phyloP scores from a whole-genome alignment of 2,797 vertebrate species.

The Enteromius argenteus region DNA sequence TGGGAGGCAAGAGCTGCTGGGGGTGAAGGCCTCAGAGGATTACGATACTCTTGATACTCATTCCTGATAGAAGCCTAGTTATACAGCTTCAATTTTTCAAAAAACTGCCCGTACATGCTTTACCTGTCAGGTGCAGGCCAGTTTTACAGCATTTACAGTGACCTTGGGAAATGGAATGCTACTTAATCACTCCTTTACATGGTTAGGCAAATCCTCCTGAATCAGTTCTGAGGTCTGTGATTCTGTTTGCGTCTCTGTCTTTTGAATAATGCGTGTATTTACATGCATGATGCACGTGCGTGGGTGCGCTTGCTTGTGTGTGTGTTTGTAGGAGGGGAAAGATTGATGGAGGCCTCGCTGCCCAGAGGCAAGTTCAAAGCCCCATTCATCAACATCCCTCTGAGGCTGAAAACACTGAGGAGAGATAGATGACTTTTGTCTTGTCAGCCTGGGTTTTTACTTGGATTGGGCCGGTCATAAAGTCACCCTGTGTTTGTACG shows the following conservation, averaged over 20 bases:
- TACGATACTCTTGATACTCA: slow-evolving; percentile 51
- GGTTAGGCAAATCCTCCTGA: neutral
- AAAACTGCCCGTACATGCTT: neutral
- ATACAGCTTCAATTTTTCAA: neutral
- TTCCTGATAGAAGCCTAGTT: slow-evolving; percentile 31
- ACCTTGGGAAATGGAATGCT: slow-evolving; percentile 6
- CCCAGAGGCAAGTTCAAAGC: slow-evolving; percentile 57
- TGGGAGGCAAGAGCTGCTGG: slow-evolving; percentile 22
- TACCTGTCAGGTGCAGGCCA: slow-evolving; percentile 3
- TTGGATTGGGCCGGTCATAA: slow-evolving; percentile 29
- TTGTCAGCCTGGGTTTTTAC: slow-evolving; percentile 41
- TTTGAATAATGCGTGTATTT: slow-evolving; percentile 37
- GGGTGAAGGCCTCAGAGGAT: slow-evolving; percentile 47
- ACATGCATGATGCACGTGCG: slow-evolving; percentile 22
- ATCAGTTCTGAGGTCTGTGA: slow-evolving; percentile 8
- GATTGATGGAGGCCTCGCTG: slow-evolving; percentile 49
- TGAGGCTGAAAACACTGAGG: slow-evolving; percentile 44
- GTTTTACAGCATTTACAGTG: neutral
- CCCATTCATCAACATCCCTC: slow-evolving; percentile 58
- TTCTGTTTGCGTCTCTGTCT: neutral
- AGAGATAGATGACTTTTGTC: slow-evolving; percentile 51
- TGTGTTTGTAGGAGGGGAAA: slow-evolving; percentile 30
- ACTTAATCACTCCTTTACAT: neutral
- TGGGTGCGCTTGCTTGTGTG: slow-evolving; percentile 37
- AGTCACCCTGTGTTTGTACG: neutral